These are phyloP conservation scores for Drosophila rufa DNA, from an alignment of 1,140 invertebrate species.

Conservation along the genomic window DNA sequence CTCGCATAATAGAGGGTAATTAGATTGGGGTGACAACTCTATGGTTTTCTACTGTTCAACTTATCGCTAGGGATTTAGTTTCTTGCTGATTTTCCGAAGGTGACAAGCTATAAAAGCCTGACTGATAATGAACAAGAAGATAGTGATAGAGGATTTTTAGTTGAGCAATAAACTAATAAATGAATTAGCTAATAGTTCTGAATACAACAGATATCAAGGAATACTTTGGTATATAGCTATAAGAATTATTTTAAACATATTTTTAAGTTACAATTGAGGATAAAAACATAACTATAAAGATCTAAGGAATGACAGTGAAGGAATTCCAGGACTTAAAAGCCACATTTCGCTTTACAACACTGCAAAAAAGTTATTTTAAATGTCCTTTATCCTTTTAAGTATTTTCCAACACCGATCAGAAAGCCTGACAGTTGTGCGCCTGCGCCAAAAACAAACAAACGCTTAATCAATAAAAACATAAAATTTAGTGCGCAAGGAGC, in stretches of 20 bases:
- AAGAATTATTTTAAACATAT: no score
- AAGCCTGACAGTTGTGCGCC: constrained; percentile 31
- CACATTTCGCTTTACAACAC: constrained; percentile 18
- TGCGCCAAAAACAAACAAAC: constrained; percentile 69
- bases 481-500: constrained; percentile 76
- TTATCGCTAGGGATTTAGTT: constrained; percentile 7
- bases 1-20: constrained; percentile 6
- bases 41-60: no score
- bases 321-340: no score
- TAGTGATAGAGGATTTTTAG: constrained; percentile 2
- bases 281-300: no score
- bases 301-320: no score
- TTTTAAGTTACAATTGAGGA: no score
- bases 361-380: not conserved
- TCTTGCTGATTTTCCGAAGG: not conserved
- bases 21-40: not conserved
- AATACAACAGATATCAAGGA: not conserved
- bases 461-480: constrained; percentile 82
- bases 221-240: not conserved
- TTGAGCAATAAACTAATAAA: no score
- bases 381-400: not conserved
- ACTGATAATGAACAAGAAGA: not conserved
- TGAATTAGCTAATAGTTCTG: not conserved
- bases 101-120: not conserved
- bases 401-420: constrained; percentile 15